Evolutionary conservation across 2,113 vertebrate species (phyloP), one percentile per base, ranked within the genome.

Genomic region (Eclectus roratus): DNA sequence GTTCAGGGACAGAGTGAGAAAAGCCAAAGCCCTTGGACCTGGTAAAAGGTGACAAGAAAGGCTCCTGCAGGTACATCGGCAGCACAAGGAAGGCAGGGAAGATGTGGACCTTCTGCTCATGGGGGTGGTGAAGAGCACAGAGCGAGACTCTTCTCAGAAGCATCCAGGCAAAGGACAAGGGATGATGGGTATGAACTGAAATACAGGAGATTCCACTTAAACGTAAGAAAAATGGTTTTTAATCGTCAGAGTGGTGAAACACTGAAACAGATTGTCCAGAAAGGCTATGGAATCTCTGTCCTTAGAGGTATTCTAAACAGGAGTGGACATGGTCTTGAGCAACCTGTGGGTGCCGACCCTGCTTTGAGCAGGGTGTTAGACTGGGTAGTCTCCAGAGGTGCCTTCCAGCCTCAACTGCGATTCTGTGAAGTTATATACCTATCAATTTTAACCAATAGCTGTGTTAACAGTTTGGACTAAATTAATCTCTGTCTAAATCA

Each of bases 401-500:
- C 46, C 80, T 81, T 95, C 60, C 82, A 95, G 55, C 76, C 31
- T 93, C 65, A 88, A 63, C 29, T 77, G 15, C 44, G 39, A 80
- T 63, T 85, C 85, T 93, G 53, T 90, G 80, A 90, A 91, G 91
- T 86, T 88, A 55, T 88, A 0, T 88, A 33, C 69, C 72, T 93
- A 91, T 21, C 56, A 76, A 61, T 92, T 94, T 91, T 93, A 91
- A 81, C 52, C 82, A 84, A 76, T 80, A 66, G 52, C 25, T 83
- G 21, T 88, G 46, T 47, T 92, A 91, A 84, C 85, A 86, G 50
- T 94, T 73, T 86, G 55, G 39, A 78, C 69, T 74, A 80, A 88
- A 94, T 94, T 83, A 89, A 94, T 96, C 60, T 91, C 46, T 88
- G 60, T 86, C 55, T 94, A 92, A 95, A 92, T 94, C 73, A 70